Conservation (phyloP, 1,140 invertebrate genomes). For the Stegodyphus mimosarum region DNA sequence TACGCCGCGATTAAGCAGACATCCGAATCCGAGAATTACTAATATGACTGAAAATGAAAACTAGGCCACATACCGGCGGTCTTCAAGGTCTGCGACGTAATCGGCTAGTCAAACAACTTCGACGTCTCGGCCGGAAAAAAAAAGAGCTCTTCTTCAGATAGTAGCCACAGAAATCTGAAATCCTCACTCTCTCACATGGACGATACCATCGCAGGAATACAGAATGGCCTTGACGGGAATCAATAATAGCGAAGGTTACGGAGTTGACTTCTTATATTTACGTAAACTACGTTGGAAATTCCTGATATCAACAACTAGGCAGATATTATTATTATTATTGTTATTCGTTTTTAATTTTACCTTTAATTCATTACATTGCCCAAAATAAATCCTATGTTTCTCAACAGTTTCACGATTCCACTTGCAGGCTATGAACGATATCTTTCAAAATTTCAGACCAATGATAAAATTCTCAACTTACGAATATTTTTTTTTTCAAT, state of each 20-base stretch:
- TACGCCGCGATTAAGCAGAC: background rate
- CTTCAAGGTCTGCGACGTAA: background rate
- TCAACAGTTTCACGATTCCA: background rate
- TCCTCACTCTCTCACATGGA: background rate
- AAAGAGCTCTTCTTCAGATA: background rate
- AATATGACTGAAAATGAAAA: background rate
- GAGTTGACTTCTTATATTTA: background rate
- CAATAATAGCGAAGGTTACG: background rate
- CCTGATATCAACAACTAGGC: no score
- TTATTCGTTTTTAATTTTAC: background rate
- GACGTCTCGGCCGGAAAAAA: background rate
- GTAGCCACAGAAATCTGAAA: background rate
- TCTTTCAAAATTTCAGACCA: background rate
- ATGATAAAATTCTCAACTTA: background rate
- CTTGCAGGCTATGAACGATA: background rate
- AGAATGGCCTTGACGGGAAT: background rate
- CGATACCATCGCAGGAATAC: background rate
- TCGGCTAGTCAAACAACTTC: background rate
- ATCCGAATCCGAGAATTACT: background rate
- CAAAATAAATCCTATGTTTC: background rate
- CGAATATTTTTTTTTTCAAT: background rate
- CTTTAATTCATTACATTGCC: background rate
- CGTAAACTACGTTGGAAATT: no score
- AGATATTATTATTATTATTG: background rate
- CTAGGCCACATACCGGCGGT: background rate